Percentiles rank a stretch among this genome's conserved stretches.
Evolutionary conservation across 2,888 invertebrate species (phyloP).

Genomic region (Drosophila maculinotata): DNA sequence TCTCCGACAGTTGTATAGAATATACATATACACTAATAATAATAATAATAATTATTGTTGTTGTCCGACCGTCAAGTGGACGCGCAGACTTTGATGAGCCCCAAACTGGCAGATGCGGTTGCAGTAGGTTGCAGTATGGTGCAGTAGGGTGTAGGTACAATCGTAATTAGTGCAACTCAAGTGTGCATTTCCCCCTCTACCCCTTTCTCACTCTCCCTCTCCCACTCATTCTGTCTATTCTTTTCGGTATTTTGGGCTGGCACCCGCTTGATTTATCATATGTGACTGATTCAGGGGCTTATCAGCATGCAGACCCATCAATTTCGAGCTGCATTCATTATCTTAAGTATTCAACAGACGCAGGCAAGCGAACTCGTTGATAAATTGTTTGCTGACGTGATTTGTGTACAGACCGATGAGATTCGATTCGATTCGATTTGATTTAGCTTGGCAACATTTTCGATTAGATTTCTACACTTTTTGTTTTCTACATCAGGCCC

Average conservation of each 20-base stretch:
- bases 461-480: constrained; percentile 58
- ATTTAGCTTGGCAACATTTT: constrained; percentile 25
- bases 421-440: constrained; percentile 33
- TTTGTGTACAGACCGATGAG: constrained; percentile 61
- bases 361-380: constrained; percentile 42
- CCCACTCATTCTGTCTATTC: not conserved
- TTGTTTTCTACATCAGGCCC: constrained; percentile 12
- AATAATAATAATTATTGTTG: constrained; percentile 34
- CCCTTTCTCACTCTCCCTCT: too few relatives aligned
- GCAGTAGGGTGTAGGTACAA: constrained; percentile 1
- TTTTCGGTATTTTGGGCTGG: constrained; percentile 2
- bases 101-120: constrained; percentile 26
- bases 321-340: constrained; percentile 66
- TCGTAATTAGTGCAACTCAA: constrained; percentile 44
- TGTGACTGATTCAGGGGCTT: constrained; percentile 27
- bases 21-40: constrained; percentile 31
- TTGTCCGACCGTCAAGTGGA: constrained; percentile 66
- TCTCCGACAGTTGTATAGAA: constrained; percentile 16
- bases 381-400: constrained; percentile 74
- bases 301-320: constrained; percentile 59
- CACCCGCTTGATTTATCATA: constrained; percentile 21
- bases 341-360: constrained; percentile 45
- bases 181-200: constrained; percentile 1
- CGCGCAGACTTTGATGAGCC: constrained; percentile 18
- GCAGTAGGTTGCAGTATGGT: constrained; percentile 5